Evolutionary conservation across 2,113 vertebrate species (phyloP).

Genomic region (Hipposideros armiger): DNA sequence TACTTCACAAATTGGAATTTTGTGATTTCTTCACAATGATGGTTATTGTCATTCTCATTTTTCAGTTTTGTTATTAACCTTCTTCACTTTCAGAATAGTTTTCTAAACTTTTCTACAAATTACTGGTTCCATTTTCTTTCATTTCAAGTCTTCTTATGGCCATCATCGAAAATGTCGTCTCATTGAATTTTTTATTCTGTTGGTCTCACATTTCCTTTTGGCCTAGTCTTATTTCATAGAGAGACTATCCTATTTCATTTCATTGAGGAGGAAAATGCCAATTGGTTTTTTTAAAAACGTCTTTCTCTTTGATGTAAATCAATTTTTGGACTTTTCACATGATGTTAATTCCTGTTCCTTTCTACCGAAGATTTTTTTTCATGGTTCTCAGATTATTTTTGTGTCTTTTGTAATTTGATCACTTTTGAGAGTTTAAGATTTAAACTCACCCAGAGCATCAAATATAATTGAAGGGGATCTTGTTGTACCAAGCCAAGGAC

Average conservation of each 20-base stretch:
- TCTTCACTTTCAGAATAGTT: neutral
- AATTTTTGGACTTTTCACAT: neutral
- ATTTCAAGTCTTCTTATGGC: neutral
- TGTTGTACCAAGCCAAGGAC: neutral
- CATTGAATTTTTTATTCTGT: neutral
- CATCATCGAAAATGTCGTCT: neutral
- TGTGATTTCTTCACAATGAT: neutral
- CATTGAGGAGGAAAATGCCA: neutral
- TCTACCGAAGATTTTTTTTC: neutral
- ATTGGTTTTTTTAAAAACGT: neutral
- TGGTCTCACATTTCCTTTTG: neutral
- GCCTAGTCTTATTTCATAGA: neutral
- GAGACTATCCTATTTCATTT: neutral
- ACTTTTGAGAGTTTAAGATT: neutral
- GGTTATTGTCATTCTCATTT: neutral
- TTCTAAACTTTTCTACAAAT: conserved; percentile 3
- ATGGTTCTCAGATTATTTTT: neutral
- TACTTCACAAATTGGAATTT: neutral
- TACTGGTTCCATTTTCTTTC: neutral
- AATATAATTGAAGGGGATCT: neutral
- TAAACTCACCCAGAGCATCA: conserved; percentile 12
- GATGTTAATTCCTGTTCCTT: neutral
- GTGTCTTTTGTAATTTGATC: neutral
- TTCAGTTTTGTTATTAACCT: neutral
- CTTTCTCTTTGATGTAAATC: neutral